Evolutionary conservation across 2,797 vertebrate genomes (phyloP), one percentile per base, ranked within the genome.

Genomic region (Octomys mimax): DNA sequence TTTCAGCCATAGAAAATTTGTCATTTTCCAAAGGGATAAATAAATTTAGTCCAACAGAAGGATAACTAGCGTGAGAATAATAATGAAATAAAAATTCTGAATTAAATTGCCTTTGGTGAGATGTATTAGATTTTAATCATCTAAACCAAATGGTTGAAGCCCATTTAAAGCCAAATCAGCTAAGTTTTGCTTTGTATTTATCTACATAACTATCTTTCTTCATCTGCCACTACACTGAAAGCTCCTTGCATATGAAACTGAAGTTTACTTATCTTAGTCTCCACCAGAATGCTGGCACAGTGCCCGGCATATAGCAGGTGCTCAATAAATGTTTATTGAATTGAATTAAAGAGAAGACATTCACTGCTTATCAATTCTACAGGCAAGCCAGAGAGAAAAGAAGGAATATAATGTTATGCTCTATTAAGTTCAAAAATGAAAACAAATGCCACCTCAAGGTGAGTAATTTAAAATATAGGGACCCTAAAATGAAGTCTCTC

Each of bases 91-190:
- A 97, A 96, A 97, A 95, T 82, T 92, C 46, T 77, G 77, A 94
- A 96, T 93, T 85, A 78, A 96, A 91, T 97, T 96, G 95, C 81
- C 89, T 95, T 92, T 92, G 92, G 85, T 90, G 90, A 97, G 89
- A 92, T 86, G n/a, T 80, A 97, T 97, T 95, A 90, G 96, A 95
- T 96, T 96, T 96, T 97, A 97, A 97, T 97, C 79, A 83, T 94
- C 94, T 66, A 80, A 90, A 75, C 91, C 89, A 97, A 97, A 95
- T 95, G 96, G 87, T 73, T 71, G 68, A 95, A 95, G 81, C 84
- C 66, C 82, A 94, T 80, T 92, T 70, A 88, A 96, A 97, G 92
- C 71, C 78, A 80, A 59, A 90, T 96, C 93, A 93, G 84, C 94
- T 94, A 85, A 73, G 85, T 93, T 87, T 73, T 68, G 33, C 89